A percentile compares a stretch with the other conserved stretches of the same genome.
Conservation (phyloP, 2,888 invertebrate species). For the Lysandra bellargus region DNA sequence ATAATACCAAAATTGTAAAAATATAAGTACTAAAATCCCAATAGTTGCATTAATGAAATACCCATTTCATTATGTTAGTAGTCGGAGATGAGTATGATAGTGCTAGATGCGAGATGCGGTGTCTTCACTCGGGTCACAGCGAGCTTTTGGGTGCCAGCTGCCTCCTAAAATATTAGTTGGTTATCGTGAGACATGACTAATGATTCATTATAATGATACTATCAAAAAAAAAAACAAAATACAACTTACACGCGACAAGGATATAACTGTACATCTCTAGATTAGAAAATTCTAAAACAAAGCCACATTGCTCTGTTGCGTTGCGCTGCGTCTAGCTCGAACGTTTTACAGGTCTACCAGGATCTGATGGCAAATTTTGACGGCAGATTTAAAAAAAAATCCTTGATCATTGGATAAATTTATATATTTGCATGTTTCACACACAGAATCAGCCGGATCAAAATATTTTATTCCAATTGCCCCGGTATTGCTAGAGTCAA, state of each 20-base stretch:
- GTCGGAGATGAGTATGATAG: constrained; percentile 35
- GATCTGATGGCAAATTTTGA: too few species aligned
- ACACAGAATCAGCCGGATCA: too few species aligned
- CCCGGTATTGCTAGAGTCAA: too few species aligned
- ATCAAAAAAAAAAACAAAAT: not conserved
- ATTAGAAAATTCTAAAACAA: too few species aligned
- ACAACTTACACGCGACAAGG: not conserved
- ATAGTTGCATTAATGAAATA: not conserved
- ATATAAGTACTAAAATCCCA: not conserved
- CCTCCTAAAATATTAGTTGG: constrained; percentile 70
- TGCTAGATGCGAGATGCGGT: constrained; percentile 46
- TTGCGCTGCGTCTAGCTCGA: too few species aligned
- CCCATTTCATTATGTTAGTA: constrained; percentile 32
- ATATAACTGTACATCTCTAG: too few species aligned
- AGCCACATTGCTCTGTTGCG: too few species aligned
- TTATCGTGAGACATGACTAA: constrained; percentile 17
- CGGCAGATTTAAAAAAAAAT: too few species aligned
- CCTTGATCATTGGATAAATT: too few species aligned
- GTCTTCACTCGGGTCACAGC: constrained; percentile 68
- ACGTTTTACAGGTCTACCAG: too few species aligned
- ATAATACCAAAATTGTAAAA: not conserved
- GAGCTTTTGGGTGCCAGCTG: constrained; percentile 70
- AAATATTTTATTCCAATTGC: too few species aligned
- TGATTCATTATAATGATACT: not conserved
- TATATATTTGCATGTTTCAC: too few species aligned